These are phyloP conservation scores for Dendrolimus pini DNA, from an alignment of 2,888 invertebrate species.

Conservation along the genomic window DNA sequence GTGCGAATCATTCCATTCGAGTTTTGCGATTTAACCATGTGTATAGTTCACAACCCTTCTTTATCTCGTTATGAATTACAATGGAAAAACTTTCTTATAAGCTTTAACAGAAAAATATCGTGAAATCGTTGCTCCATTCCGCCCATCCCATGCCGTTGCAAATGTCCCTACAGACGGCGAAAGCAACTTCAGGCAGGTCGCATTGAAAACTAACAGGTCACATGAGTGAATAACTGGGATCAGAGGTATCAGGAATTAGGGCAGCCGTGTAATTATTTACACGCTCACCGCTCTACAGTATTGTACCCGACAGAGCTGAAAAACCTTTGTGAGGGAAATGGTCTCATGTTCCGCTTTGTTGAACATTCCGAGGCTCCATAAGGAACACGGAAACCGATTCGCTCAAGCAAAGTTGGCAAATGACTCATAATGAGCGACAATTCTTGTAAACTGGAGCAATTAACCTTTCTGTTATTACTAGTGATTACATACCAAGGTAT, in stretches of 20 bases:
- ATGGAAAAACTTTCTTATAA: too few relatives aligned
- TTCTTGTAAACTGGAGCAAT: not conserved
- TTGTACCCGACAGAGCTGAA: slow-evolving; percentile 43
- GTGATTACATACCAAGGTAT: too few relatives aligned
- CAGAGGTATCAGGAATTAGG: slow-evolving; percentile 48
- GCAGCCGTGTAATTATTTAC: slow-evolving; percentile 59
- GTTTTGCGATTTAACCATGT: too few relatives aligned
- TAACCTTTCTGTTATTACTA: not conserved
- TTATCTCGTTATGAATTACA: too few relatives aligned
- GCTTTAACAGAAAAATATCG: too few relatives aligned
- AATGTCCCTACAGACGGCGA: too few relatives aligned
- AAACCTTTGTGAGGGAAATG: slow-evolving; percentile 50
- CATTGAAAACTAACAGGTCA: slow-evolving; percentile 38
- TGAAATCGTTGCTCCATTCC: too few relatives aligned
- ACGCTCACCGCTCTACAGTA: slow-evolving; percentile 35
- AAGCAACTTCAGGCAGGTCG: slow-evolving; percentile 7
- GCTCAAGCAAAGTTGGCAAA: slow-evolving; percentile 6
- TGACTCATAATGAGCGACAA: not conserved
- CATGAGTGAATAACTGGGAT: slow-evolving; percentile 27
- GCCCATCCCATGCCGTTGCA: too few relatives aligned
- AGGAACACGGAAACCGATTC: slow-evolving; percentile 20
- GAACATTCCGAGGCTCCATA: slow-evolving; percentile 29
- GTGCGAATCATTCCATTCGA: too few relatives aligned
- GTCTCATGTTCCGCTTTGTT: slow-evolving; percentile 46
- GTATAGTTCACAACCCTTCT: too few relatives aligned